Evolutionary conservation across 2,797 vertebrate genomes (phyloP).

Genomic region (Podargus strigoides): DNA sequence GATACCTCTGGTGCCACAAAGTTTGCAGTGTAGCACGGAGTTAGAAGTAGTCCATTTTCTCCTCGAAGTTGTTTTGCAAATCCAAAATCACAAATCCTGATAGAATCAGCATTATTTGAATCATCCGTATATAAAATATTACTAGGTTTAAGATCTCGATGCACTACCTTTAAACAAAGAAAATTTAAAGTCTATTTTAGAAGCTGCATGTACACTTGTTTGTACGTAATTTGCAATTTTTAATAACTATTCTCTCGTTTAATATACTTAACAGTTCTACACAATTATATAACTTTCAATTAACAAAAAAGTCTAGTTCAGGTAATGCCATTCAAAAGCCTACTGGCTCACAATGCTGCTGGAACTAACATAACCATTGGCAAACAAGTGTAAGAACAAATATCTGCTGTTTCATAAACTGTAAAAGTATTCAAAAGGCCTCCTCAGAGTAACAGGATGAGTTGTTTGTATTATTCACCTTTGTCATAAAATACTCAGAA

Average conservation of each 20-base stretch:
- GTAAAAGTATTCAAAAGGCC: neutral
- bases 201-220: neutral
- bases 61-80: slow-evolving; percentile 95
- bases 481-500: neutral
- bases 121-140: slow-evolving; percentile 98
- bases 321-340: neutral
- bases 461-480: neutral
- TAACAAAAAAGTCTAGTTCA: neutral
- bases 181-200: neutral
- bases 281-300: neutral
- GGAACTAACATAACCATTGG: neutral
- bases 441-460: neutral
- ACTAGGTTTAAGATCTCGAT: slow-evolving; percentile 97
- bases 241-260: neutral
- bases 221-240: neutral
- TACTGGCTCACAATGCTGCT: neutral
- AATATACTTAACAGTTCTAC: neutral
- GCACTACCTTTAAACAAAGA: slow-evolving; percentile 84
- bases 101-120: slow-evolving; percentile 93
- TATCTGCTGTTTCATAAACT: neutral
- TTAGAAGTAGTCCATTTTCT: slow-evolving; percentile 93
- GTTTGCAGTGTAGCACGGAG: slow-evolving; percentile 96
- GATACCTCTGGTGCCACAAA: slow-evolving; percentile 97
- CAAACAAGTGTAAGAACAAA: neutral
- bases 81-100: slow-evolving; percentile 96